Base-by-base conservation (phyloP, 1,140 invertebrate species). In the Plectrocnemia conspersa region DNA sequence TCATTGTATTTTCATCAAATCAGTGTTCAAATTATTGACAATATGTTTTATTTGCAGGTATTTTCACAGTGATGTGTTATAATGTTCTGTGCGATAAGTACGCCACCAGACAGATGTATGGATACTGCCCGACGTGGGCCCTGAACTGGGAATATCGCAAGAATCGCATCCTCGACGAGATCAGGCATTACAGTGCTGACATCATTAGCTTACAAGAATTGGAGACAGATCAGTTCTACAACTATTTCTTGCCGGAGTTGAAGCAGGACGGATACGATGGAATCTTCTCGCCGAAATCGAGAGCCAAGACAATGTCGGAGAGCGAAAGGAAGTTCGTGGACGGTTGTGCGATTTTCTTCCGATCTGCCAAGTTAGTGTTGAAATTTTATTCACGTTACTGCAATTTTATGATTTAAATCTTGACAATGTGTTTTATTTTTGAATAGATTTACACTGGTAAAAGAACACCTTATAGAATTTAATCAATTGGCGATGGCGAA, bases 61-160 rank as follows among this genome's bases (percentile, higher is more conserved):
- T 94, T 68, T 96, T 99, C 76, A 98, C 96, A 45, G 93, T 98
- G 55, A 97, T 99, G 90, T 98, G 95, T 76, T 99, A 99, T 80
- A 99, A 99, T 76, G 93, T 99, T 47, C 79, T 99, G 49, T 98
- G 97, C 76, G 95, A 98, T 76, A 98, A 98, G 75, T 98, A 98
- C 67, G 96, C 96, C 19, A 98, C 96, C 13, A 74, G 94, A 63
- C 91, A 94, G 70, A 93, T 96, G 86, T 98, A 98, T 74, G 93
- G 91, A 56, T 97, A 97, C 72, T 98, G 94, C 74, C 94, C 94
- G 1, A 87, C 88, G 58, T 97, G 94, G 93, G 96, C 96, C 18
- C 78, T 99, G 10, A 88, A 90, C 68, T 99, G 97, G 97, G 93
- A 97, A 59, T 98, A 98, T 77, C 80, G 97, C 38, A 95, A 97